A percentile compares a stretch with the other conserved stretches of the same genome.
These are phyloP conservation scores for Strongylocentrotus purpuratus DNA, from an alignment of 35 echinoderm and acorn worm genomes.

Conservation along the genomic window DNA sequence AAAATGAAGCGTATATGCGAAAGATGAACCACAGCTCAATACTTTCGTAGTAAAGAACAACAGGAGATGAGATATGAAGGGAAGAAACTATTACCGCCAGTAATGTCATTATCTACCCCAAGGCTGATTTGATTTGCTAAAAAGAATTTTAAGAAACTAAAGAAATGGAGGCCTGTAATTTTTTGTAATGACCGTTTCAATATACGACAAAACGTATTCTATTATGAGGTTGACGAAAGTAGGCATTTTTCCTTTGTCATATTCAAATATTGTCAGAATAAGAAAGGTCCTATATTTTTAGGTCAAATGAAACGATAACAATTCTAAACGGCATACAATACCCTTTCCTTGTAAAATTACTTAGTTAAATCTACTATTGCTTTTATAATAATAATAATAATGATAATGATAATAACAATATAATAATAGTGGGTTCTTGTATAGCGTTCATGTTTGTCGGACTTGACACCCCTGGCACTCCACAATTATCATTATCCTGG, in stretches of 20 bases:
- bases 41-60: background rate
- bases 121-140: background rate
- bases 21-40: background rate
- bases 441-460: too few species aligned
- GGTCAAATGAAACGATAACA: background rate
- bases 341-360: too few species aligned
- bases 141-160: background rate
- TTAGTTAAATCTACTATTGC: too few species aligned
- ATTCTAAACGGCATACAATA: too few species aligned
- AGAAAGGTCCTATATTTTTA: background rate
- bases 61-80: background rate
- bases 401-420: too few species aligned
- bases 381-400: too few species aligned
- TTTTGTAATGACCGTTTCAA: background rate
- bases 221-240: background rate
- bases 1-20: background rate
- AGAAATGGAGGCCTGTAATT: background rate
- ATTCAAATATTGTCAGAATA: background rate
- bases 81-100: constrained; percentile 33
- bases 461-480: too few species aligned
- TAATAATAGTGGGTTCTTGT: too few species aligned
- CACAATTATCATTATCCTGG: too few species aligned
- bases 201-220: background rate
- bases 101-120: constrained; percentile 7
- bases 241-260: background rate